phyloP scores from a whole-genome alignment of 2,113 vertebrate genomes.

The Thymallus thymallus region DNA sequence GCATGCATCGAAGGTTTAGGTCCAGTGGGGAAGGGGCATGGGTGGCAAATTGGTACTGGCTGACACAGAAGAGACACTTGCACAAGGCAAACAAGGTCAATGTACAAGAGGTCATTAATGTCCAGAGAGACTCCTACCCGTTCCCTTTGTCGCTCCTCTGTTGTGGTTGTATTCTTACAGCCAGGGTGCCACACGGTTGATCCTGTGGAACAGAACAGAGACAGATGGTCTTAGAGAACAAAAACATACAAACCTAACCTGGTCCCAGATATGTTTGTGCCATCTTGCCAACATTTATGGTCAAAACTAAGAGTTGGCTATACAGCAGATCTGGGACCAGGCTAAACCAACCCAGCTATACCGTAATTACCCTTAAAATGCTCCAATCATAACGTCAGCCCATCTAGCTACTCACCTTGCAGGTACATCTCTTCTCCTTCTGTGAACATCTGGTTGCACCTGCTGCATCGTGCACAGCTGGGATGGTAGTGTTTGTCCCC shows the following conservation, averaged over 20 bases:
- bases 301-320: no score
- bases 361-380: no score
- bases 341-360: no score
- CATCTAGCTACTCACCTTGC: constrained; percentile 82
- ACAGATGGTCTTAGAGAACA: background rate
- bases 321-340: no score
- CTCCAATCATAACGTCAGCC: background rate
- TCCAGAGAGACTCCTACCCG: constrained; percentile 56
- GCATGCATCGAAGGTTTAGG: no score
- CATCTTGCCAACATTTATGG: no score
- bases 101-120: constrained; percentile 21
- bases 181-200: constrained; percentile 97
- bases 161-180: constrained; percentile 90
- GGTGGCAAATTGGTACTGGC: no score
- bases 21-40: no score
- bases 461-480: constrained; percentile 99
- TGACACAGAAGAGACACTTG: background rate
- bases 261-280: no score
- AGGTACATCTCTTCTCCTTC: constrained; percentile 99
- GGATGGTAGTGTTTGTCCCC: constrained; percentile 99
- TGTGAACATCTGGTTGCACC: constrained; percentile 99
- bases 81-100: background rate
- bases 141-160: constrained; percentile 91
- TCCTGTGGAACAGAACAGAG: constrained; percentile 64
- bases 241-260: background rate